phyloP scores from a whole-genome alignment of 2,797 vertebrate genomes.

The Chaunax sp. region DNA sequence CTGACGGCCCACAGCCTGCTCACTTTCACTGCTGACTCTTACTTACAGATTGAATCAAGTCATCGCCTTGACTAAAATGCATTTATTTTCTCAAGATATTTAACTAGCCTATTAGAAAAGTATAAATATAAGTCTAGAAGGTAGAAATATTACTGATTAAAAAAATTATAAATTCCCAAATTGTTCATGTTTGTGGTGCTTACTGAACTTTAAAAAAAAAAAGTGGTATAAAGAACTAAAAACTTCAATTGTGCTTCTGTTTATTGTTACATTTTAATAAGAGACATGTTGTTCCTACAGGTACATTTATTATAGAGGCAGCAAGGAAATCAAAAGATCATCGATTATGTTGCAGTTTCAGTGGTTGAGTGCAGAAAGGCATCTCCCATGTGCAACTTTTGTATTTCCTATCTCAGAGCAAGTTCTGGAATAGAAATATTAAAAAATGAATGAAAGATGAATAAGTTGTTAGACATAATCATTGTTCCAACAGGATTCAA shows the following conservation, averaged over 20 bases:
- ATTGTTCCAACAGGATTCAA: not conserved
- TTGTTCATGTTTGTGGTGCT: not conserved
- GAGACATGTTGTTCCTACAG: too few relatives aligned
- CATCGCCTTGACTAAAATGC: not conserved
- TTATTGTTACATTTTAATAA: not conserved
- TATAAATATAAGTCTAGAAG: too few relatives aligned
- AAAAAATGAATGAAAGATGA: not conserved
- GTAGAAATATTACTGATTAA: too few relatives aligned
- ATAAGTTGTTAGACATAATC: not conserved
- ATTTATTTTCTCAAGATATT: not conserved
- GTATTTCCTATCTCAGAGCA: too few relatives aligned
- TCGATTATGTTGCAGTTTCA: not conserved
- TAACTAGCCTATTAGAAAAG: too few relatives aligned
- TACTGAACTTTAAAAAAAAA: not conserved
- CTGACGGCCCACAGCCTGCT: not conserved
- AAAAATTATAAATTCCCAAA: too few relatives aligned
- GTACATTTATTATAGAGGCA: not conserved
- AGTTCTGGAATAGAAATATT: not conserved
- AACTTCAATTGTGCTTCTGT: not conserved
- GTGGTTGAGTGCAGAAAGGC: not conserved
- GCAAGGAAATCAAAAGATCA: not conserved
- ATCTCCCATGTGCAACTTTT: not conserved
- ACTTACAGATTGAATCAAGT: constrained; percentile 31
- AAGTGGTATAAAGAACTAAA: not conserved
- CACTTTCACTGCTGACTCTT: constrained; percentile 31